Conservation (phyloP, 2,888 invertebrate species). For the Nebria brevicollis region DNA sequence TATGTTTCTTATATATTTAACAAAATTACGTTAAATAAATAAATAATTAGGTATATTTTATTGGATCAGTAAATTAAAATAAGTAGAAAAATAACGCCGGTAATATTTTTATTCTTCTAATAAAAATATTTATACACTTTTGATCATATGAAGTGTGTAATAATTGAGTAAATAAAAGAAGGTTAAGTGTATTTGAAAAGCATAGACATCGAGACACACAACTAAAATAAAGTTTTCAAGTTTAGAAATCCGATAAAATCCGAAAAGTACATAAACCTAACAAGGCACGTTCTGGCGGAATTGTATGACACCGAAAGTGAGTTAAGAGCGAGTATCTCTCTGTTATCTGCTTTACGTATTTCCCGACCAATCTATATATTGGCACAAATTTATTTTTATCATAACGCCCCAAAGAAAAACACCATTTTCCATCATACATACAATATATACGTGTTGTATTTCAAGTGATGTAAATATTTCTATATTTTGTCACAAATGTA, state of each 20-base stretch:
- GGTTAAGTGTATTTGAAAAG: too few species aligned
- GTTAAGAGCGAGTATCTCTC: background rate
- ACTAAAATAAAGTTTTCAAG: background rate
- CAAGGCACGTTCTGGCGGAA: background rate
- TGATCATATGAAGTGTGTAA: background rate
- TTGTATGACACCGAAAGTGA: background rate
- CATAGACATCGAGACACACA: too few species aligned
- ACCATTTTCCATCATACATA: background rate
- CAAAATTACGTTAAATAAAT: too few species aligned
- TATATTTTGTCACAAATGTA: too few species aligned
- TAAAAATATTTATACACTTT: background rate
- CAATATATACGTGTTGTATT: too few species aligned
- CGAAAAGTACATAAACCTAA: background rate
- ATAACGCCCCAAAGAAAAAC: background rate
- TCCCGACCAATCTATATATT: background rate
- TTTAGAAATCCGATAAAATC: background rate
- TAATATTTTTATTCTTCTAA: background rate
- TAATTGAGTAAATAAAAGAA: too few species aligned
- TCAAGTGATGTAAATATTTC: too few species aligned
- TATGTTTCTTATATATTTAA: too few species aligned
- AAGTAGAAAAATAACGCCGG: background rate
- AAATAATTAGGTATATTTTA: too few species aligned
- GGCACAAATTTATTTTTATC: background rate
- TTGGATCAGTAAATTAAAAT: background rate
- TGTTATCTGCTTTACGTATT: slow-evolving; percentile 9